Evolutionary conservation across 1,140 invertebrate species (phyloP), one percentile per base, ranked within the genome.

Genomic region (Drosophila pachea): DNA sequence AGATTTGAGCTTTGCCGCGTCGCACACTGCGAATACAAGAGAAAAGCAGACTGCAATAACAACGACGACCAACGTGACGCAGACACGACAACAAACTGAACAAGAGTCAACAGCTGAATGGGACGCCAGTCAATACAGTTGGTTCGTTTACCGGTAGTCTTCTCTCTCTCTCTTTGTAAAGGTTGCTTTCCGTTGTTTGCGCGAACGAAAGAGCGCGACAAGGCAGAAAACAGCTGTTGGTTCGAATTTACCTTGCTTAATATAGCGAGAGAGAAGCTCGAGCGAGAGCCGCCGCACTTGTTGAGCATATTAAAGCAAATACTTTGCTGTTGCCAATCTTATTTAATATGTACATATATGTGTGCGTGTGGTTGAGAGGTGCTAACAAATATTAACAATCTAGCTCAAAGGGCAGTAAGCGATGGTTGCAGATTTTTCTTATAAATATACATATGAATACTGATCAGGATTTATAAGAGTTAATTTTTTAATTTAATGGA

Each of bases 31-130:
- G 32, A 43, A 68, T 11, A 14, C 22, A 62, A 29, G n/a, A 31
- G 16, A 33, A 58, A 55, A 50, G 9, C 43, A 11, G 9, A 49
- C 43, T 14, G 49, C 54, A 55, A 16, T 6, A 29, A 47, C 12
- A 22, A 50, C 22, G 43, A 36, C 49, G 52, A 56, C 68, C 55
- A 66, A 49, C 62, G 68, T 73, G 54, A 52, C 61, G 54, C 65
- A 68, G 68, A 59, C 52, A 43, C 49, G 65, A 69, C 76, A 79
- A 77, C 64, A 65, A 72, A 69, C 73, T 73, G 68, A 76, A 32
- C n/a, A 35, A 40, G 42, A 29, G 60, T 38, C 22, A 66, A 63
- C 73, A 72, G 58, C 53, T 62, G 58, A 63, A 53, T 50, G 47
- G 36, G 47, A 50, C 49, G 33, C 36, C 40, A 7, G n/a, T 59